Base-by-base conservation (phyloP, 1,140 invertebrate species). In the Dendroctonus ponderosae region DNA sequence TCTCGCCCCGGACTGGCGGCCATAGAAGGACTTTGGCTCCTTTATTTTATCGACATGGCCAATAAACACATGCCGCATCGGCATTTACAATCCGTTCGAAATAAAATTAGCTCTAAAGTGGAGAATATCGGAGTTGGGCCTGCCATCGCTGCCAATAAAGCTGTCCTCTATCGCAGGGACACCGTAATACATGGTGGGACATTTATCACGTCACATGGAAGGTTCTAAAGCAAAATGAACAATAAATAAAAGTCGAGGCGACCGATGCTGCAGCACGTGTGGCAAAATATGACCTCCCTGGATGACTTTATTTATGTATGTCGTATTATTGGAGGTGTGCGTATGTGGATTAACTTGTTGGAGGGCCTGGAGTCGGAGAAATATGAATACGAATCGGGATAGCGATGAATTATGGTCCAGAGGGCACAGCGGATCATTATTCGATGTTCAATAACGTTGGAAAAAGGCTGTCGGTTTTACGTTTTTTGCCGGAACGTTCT, bases 111-210 rank as follows among this genome's bases (percentile, higher is more conserved):
- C 58, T 67, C 38, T 48, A 62, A 67, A 67, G 59, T 62, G 40
- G 60, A 26, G 59, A 56, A 41, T 46, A 62, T 61, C 66, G 66
- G 43, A 48, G 37, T 49, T 43, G 63, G 49, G 11, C 54, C 57
- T 58, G 63, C 59, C 66, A 67, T 48, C 49, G 58, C 51, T 62
- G 66, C 66, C 66, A 67, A 67, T 67, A 67, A 67, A 67, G 66
- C 66, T 67, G 66, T 67, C 66, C 66, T 67, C 66, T 50, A 62
- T 62, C 66, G 58, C 39, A 62, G 53, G 50, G 66, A 67, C 66
- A 67, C 57, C 39, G 50, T 67, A 67, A 67, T 62, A 50, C 66
- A 62, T 62, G 66, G 58, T 57, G 42, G 58, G 51, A 62, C 66
- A 67, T 67, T 62, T 59, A 62, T 67, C 66, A 67, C 58, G 66